Conservation (phyloP, 2,113 vertebrate genomes). For the Gymnorhina tibicen region DNA sequence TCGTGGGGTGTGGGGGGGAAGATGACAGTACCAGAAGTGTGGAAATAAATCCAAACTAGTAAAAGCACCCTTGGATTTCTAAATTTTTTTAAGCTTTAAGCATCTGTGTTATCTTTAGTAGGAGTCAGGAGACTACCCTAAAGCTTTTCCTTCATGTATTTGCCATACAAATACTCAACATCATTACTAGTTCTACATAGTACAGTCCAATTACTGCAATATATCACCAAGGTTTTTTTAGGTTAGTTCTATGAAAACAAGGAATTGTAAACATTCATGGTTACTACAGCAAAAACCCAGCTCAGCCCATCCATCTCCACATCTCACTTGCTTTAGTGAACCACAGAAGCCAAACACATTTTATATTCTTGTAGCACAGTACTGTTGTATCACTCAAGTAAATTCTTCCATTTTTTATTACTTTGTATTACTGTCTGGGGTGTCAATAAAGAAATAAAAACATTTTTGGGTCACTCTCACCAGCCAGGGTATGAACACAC, state of each 20-base stretch:
- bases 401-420: not conserved
- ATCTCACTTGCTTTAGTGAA: not conserved
- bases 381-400: not conserved
- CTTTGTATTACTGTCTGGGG: not conserved
- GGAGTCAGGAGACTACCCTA: not conserved
- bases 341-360: not conserved
- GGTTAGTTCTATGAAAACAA: not conserved
- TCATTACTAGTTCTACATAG: not conserved
- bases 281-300: not conserved
- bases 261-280: not conserved
- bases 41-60: not conserved
- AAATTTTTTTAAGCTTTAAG: not conserved
- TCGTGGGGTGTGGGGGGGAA: accelerated
- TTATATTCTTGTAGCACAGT: not conserved
- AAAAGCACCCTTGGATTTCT: not conserved
- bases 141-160: not conserved
- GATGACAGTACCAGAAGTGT: not conserved
- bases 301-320: not conserved
- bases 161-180: not conserved
- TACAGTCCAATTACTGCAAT: not conserved
- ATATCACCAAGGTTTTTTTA: not conserved
- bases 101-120: not conserved
- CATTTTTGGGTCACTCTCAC: not conserved
- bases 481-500: not conserved
- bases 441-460: not conserved